Evolutionary conservation across 2,888 invertebrate genomes (phyloP).

Genomic region (Philhelius pedissequus): DNA sequence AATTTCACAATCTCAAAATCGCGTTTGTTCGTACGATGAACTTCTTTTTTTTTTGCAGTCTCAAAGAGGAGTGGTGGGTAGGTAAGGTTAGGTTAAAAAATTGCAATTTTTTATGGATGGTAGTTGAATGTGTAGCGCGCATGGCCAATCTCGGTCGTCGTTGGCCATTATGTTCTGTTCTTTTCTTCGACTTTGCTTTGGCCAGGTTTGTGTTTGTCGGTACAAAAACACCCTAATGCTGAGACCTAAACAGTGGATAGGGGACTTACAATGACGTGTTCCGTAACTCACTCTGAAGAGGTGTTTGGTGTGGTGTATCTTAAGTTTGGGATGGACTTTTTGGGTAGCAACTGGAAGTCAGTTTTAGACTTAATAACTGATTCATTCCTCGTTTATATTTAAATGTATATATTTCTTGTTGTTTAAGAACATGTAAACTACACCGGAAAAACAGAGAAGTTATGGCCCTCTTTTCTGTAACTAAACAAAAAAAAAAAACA

Average conservation of each 20-base stretch:
- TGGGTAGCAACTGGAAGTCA: conserved; percentile 33
- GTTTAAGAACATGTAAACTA: conserved; percentile 31
- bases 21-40: conserved; percentile 59
- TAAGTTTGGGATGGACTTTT: background rate
- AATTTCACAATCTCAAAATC: conserved; percentile 39
- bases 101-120: conserved; percentile 50
- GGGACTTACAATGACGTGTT: background rate
- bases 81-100: background rate
- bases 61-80: background rate
- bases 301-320: background rate
- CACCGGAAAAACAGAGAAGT: conserved; percentile 37
- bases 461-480: conserved; percentile 1
- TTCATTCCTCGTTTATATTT: background rate
- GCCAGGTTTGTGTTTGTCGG: background rate
- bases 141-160: conserved; percentile 29
- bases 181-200: background rate
- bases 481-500: background rate
- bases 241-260: background rate
- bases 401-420: background rate
- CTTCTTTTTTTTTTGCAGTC: conserved; percentile 29
- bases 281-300: background rate
- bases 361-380: background rate
- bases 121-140: conserved; percentile 32
- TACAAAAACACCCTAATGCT: conserved; percentile 17
- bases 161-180: conserved; percentile 35